Percentiles rank a stretch among this genome's conserved stretches.
phyloP scores from a whole-genome alignment of 2,113 vertebrate genomes.

The Phylloscopus trochilus region DNA sequence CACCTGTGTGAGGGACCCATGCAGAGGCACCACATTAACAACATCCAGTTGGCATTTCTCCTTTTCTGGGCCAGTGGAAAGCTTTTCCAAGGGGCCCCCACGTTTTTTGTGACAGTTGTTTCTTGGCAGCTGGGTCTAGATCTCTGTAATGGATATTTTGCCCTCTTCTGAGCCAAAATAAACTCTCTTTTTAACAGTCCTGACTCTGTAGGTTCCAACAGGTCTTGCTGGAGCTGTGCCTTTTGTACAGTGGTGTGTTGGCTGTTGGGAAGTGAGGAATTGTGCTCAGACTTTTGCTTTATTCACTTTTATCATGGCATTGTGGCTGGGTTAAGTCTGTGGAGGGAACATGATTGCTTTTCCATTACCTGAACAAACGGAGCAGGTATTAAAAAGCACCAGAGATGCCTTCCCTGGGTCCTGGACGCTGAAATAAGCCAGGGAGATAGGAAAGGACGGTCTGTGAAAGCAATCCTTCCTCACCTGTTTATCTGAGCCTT shows the following conservation, averaged over 20 bases:
- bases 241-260: background rate
- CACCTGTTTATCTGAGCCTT: conserved; percentile 10
- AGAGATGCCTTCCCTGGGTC: background rate
- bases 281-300: background rate
- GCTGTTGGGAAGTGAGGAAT: background rate
- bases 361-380: background rate
- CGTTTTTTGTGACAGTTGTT: background rate
- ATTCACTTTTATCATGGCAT: background rate
- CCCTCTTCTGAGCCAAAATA: background rate
- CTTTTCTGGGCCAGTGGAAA: background rate
- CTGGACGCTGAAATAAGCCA: background rate
- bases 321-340: background rate
- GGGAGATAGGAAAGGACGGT: background rate
- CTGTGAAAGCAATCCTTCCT: background rate
- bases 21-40: background rate
- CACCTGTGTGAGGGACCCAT: background rate
- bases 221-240: background rate
- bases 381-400: background rate
- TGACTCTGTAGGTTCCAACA: background rate
- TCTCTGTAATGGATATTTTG: background rate
- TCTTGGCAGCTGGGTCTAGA: background rate
- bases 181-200: background rate
- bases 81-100: background rate
- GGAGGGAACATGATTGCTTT: background rate
- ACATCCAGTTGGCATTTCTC: background rate